A percentile compares a stretch with the other conserved stretches of the same genome.
Conservation (phyloP, 2,797 vertebrate genomes). For the Stomatorhinus walkeri region DNA sequence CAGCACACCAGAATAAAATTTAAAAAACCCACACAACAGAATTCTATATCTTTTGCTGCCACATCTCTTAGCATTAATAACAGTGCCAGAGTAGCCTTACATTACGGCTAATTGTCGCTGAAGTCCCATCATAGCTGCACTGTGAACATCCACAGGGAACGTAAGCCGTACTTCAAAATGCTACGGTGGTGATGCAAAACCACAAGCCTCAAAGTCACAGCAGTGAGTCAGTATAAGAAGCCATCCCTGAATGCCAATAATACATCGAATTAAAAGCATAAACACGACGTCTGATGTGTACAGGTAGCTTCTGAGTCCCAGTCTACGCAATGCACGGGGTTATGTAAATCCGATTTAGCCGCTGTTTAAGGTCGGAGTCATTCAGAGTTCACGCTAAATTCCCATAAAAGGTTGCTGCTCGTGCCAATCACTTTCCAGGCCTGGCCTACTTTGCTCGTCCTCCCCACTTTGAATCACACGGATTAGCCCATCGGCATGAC, state of each 20-base stretch:
- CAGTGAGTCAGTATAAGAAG: neutral
- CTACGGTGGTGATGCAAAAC: neutral
- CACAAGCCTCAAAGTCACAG: neutral
- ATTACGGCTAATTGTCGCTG: neutral
- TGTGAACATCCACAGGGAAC: neutral
- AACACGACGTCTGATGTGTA: neutral
- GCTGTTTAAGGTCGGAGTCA: constrained; percentile 12
- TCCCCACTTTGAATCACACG: constrained; percentile 11
- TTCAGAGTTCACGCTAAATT: constrained; percentile 21
- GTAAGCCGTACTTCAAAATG: neutral
- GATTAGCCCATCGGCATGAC: constrained; percentile 19
- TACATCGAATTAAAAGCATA: neutral
- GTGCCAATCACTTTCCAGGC: neutral
- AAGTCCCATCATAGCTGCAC: neutral
- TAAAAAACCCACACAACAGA: neutral
- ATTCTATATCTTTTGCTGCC: neutral
- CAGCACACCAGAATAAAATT: neutral
- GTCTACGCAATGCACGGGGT: neutral
- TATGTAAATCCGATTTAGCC: neutral
- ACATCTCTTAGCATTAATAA: neutral
- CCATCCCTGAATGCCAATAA: neutral
- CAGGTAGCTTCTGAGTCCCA: neutral
- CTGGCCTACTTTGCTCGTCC: constrained; percentile 20
- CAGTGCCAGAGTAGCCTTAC: neutral
- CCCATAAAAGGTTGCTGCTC: constrained; percentile 15